Percentiles rank a stretch among this genome's conserved stretches.
Conservation (phyloP, 2,797 vertebrate species). For the Halcyon leucocephala region DNA sequence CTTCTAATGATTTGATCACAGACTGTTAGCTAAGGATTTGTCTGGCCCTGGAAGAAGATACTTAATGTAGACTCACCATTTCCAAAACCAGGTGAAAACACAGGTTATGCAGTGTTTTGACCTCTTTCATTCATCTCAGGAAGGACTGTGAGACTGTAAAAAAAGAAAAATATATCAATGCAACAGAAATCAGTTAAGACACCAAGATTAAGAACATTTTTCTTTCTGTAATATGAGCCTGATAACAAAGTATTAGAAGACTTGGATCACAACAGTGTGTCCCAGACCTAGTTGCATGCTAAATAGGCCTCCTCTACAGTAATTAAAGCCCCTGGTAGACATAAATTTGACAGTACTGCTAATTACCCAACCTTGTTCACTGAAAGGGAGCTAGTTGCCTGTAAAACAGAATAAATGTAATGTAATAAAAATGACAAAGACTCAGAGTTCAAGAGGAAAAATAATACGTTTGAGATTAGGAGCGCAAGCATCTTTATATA, state of each 20-base stretch:
- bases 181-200: neutral
- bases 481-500: neutral
- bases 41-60: neutral
- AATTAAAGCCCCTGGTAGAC: constrained; percentile 25
- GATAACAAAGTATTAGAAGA: neutral
- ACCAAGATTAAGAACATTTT: neutral
- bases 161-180: neutral
- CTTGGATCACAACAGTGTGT: neutral
- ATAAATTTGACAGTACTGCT: constrained; percentile 36
- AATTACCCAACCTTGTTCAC: constrained; percentile 25
- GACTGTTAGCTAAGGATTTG: neutral
- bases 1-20: neutral
- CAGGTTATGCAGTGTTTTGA: neutral
- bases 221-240: neutral
- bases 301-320: neutral
- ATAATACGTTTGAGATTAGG: neutral
- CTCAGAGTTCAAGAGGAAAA: constrained; percentile 23
- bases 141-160: neutral
- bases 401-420: constrained; percentile 1
- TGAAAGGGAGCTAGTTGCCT: constrained; percentile 29
- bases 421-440: constrained; percentile 40
- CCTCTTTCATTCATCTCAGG: accelerated
- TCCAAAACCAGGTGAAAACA: neutral
- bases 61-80: neutral
- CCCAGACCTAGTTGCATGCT: neutral